Evolutionary conservation across 2,113 vertebrate species (phyloP).

Genomic region (Smithornis capensis): DNA sequence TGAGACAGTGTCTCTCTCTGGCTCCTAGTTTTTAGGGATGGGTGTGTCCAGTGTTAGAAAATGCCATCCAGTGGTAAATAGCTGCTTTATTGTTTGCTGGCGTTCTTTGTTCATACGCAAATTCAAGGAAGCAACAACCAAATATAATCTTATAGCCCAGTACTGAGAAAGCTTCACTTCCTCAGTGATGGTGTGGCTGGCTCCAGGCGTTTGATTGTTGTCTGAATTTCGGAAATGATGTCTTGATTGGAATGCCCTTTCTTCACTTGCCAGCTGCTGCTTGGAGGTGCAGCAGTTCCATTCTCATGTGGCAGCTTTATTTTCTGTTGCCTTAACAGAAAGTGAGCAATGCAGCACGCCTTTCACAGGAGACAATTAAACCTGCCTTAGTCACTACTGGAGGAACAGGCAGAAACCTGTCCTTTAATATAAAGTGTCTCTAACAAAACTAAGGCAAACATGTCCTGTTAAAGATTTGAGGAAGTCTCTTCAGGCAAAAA

Average conservation of each 20-base stretch:
- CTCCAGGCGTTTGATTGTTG: not conserved
- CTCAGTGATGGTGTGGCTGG: accelerated
- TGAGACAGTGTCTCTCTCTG: not conserved
- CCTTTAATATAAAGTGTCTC: not conserved
- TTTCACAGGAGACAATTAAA: not conserved
- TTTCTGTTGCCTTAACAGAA: not conserved
- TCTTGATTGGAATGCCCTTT: not conserved
- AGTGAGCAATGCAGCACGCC: not conserved
- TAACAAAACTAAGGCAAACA: not conserved
- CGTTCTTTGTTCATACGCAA: accelerated
- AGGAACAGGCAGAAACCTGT: not conserved
- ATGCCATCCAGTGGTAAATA: not conserved
- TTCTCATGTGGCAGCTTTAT: not conserved
- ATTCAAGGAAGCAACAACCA: not conserved
- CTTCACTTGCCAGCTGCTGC: not conserved
- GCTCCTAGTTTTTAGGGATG: not conserved
- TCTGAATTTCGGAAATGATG: not conserved
- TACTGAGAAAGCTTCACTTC: not conserved
- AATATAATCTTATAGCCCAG: not conserved
- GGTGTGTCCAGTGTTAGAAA: not conserved
- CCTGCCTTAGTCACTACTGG: not conserved
- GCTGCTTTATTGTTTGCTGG: not conserved
- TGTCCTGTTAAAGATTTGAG: not conserved
- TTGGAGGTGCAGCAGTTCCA: not conserved
- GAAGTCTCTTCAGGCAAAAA: not conserved